Evolutionary conservation across 2,113 vertebrate species (phyloP).

Genomic region (Pygoscelis antarcticus): DNA sequence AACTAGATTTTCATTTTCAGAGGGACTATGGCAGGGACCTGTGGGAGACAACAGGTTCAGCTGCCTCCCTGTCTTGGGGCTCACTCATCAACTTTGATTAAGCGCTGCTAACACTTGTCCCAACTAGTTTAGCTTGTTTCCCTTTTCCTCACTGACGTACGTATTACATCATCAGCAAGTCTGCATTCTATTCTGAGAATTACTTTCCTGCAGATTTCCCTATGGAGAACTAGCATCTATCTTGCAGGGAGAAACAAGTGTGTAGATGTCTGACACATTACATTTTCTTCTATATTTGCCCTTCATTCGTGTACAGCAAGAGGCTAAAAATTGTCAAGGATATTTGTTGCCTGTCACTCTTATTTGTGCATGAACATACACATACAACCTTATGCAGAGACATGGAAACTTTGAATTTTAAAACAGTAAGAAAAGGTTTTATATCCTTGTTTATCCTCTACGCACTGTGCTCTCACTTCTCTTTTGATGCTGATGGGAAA

Average conservation of each 20-base stretch:
- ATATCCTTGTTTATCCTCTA: conserved; percentile 49
- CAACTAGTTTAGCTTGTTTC: neutral
- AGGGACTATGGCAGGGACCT: neutral
- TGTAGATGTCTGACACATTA: neutral
- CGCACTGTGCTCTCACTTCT: conserved; percentile 25
- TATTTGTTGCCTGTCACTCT: conserved; percentile 43
- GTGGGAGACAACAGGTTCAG: neutral
- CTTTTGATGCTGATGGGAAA: conserved; percentile 35
- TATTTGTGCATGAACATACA: neutral
- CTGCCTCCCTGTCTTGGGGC: neutral
- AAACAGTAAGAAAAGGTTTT: conserved; percentile 31
- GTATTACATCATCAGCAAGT: neutral
- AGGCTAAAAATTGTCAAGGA: conserved; percentile 20
- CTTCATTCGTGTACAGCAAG: neutral
- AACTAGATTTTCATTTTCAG: neutral
- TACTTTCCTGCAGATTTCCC: conserved; percentile 2
- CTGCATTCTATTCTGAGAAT: neutral
- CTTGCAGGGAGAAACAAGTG: neutral
- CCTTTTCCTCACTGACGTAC: neutral
- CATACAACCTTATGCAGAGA: neutral
- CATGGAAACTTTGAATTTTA: conserved; percentile 37
- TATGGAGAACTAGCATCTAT: neutral
- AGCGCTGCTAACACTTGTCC: neutral
- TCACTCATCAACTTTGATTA: neutral
- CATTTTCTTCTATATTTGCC: conserved; percentile 37